Base-by-base conservation (phyloP, 2,113 vertebrate species). In the Falcunculus frontatus region DNA sequence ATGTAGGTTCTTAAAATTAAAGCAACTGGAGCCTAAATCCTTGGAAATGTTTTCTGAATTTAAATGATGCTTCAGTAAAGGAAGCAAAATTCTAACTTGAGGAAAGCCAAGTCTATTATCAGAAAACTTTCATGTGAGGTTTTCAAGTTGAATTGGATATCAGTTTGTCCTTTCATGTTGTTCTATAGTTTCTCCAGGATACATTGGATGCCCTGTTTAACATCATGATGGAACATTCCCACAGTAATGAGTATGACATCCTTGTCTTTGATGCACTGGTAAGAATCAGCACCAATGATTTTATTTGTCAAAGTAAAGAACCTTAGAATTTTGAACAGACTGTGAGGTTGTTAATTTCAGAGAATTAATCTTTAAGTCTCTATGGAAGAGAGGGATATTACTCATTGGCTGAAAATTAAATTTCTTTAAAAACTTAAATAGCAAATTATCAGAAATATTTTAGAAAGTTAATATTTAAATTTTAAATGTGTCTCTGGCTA, bases 261-360 rank as follows among this genome's bases (percentile, higher is more conserved):
- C 99, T 99, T 12, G 99, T 99, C 88, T 99, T 99, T 65, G 99
- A 99, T 92, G 99, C 99, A n/a, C 96, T 99, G 99, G 99, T 99
- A 98, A 98, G 99, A 91, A 89, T 83, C 30, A 26, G 8, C 33
- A 65, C 8, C 0, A 35, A 56, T 4, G 8, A 46, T 44, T 82
- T 75, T 29, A 44, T 50, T 44, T 94, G n/a, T 49, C 16, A 7
- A 32, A 72, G 9, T 4, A 11, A 67, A 82, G 27, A 85, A 41
- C 3, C 6, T 9, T 19, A 8, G 22, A 35, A 63, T 59, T 88
- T 37, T 46, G 47, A 74, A 52, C 18, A 22, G 78, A 21, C 6
- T 49, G 30, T 37, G 7, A 39, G 25, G 33, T 53, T n/a, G 16
- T 30, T 65, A 27, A 22, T 35, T 76, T 81, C 16, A 65, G 18